Evolutionary conservation across 2,113 vertebrate species (phyloP), one percentile per base, ranked within the genome.

Genomic region (Onychorhynchus coronatus): DNA sequence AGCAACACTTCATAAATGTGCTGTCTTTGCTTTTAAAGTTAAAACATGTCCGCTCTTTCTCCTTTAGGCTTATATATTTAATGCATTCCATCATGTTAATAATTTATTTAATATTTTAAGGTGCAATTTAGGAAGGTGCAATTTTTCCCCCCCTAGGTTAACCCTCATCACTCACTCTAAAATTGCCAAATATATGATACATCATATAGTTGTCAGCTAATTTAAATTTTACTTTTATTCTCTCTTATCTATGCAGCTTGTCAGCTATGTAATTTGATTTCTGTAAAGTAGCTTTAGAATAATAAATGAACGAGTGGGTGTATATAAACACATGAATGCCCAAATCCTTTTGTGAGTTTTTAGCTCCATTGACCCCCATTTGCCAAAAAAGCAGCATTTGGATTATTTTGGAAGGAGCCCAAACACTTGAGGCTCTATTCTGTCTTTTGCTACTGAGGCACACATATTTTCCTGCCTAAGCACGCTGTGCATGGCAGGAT

Each of bases 241-340:
- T 96, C 52, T 89, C 96, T 97, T 97, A 97, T 97, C 97, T 97
- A 91, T 97, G 93, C 74, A 92, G 59, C 92, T 97, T 97, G 96
- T 97, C 97, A 97, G 93, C 96, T 97, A 96, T 97, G 82, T 97
- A 96, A 97, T 97, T 97, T 95, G 94, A 97, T 97, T 97, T 97
- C 88, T 61, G 65, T 91, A 97, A 97, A 97, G 93, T 95, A 97
- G 97, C 93, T 97, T 97, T 97, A 93, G 95, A 97, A 97, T 97
- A 97, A 97, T 96, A 97, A 97, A 96, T 96, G 96, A 96, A 91
- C 0, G n/a, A 93, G 88, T 94, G 96, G 93, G 96, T 97, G 93
- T 97, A 78, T 82, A 96, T 97, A 97, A 97, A 97, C 92, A 97
- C 93, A 97, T 88, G 95, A 97, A 95, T 97, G 94, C 94, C 83